Evolutionary conservation across 2,888 invertebrate genomes (phyloP).

Genomic region (Chamaedrilus cognettii): DNA sequence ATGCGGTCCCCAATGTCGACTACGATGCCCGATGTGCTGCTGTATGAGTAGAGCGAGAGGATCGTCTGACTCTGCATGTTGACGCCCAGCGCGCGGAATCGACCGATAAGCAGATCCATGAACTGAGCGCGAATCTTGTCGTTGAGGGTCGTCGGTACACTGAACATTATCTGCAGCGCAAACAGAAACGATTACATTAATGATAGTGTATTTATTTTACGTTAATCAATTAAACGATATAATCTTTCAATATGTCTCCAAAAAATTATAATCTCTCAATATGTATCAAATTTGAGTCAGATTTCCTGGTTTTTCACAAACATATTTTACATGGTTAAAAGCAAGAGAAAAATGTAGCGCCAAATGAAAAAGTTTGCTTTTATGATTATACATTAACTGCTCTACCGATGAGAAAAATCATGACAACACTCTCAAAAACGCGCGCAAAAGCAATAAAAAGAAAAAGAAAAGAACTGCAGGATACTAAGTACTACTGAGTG

Average conservation of each 20-base stretch:
- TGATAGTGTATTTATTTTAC: background rate
- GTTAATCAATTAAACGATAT: background rate
- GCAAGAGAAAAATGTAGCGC: too few relatives aligned
- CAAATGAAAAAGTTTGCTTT: too few relatives aligned
- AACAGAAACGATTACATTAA: conserved; percentile 35
- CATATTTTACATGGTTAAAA: too few relatives aligned
- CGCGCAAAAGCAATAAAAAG: too few relatives aligned
- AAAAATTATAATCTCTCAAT: too few relatives aligned
- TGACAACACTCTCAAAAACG: too few relatives aligned
- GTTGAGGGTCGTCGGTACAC: conserved; percentile 61
- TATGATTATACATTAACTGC: too few relatives aligned
- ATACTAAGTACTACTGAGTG: too few relatives aligned
- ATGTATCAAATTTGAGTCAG: too few relatives aligned
- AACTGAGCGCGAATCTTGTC: conserved; percentile 60
- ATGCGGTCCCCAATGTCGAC: conserved; percentile 67
- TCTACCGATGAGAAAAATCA: too few relatives aligned
- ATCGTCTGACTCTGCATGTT: conserved; percentile 65
- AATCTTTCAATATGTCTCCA: background rate
- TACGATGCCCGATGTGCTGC: conserved; percentile 65
- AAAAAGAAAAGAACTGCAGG: too few relatives aligned
- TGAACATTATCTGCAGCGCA: conserved; percentile 57
- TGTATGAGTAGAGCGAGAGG: conserved; percentile 65
- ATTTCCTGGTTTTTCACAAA: too few relatives aligned
- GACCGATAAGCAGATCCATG: conserved; percentile 60
- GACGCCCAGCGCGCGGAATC: conserved; percentile 59